Conservation (phyloP, 2,888 invertebrate genomes). For the Pegoplata infirma region DNA sequence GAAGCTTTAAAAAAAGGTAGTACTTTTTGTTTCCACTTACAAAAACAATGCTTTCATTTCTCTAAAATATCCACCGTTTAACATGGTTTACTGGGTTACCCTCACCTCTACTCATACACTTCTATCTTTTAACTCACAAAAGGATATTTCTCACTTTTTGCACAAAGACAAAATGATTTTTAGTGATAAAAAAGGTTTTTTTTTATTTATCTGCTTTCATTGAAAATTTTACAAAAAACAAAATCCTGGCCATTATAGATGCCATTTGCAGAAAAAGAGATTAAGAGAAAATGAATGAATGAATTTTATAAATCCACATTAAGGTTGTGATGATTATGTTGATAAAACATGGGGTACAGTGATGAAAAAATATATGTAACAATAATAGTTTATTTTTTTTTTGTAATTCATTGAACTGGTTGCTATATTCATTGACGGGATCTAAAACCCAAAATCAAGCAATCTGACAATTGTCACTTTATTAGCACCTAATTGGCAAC, state of each 20-base stretch:
- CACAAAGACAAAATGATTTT: conserved; percentile 19
- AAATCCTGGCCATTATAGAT: conserved; percentile 39
- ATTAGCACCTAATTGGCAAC: too few species aligned
- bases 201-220: conserved; percentile 19
- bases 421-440: too few species aligned
- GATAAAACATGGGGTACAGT: conserved; percentile 13
- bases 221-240: conserved; percentile 23
- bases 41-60: too few species aligned
- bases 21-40: too few species aligned
- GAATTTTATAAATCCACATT: conserved; percentile 32
- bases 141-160: conserved; percentile 6
- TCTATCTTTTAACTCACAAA: neutral
- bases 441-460: too few species aligned
- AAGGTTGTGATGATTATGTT: conserved; percentile 41
- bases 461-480: too few species aligned
- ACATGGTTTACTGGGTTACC: neutral
- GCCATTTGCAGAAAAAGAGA: conserved; percentile 29
- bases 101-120: neutral
- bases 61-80: too few species aligned
- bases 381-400: too few species aligned
- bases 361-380: too few species aligned
- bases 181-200: conserved; percentile 12
- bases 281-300: conserved; percentile 30
- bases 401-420: too few species aligned
- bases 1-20: too few species aligned